Evolutionary conservation across 35 echinoderm and acorn worm species (phyloP).

Genomic region (Lytechinus variegatus): DNA sequence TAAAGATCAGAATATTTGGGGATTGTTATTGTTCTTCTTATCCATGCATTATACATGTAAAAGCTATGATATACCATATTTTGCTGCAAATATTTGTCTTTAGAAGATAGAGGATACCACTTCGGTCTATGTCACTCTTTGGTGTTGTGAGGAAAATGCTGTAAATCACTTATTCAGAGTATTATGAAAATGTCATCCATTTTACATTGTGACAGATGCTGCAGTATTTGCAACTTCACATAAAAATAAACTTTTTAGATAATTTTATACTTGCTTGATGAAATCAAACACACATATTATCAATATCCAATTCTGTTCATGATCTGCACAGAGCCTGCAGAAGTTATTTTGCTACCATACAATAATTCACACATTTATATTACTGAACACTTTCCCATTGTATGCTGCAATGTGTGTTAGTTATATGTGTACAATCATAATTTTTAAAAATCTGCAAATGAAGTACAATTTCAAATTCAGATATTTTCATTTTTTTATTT

Average conservation of each 20-base stretch:
- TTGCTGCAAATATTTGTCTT: background rate
- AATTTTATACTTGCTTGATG: background rate
- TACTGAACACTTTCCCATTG: background rate
- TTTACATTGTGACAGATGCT: background rate
- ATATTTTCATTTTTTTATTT: background rate
- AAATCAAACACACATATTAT: background rate
- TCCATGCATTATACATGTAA: background rate
- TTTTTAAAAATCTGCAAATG: background rate
- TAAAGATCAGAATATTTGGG: background rate
- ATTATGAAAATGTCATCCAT: constrained; percentile 13
- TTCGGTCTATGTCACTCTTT: background rate
- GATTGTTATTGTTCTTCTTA: background rate
- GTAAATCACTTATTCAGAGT: constrained; percentile 13
- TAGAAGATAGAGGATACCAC: background rate
- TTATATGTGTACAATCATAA: background rate
- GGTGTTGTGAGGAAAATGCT: background rate
- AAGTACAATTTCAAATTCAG: background rate
- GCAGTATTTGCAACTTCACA: constrained; percentile 18
- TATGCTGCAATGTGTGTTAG: background rate
- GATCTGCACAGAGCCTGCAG: background rate
- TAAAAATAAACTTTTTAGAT: background rate
- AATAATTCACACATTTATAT: background rate
- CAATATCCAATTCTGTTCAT: background rate
- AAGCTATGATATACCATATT: background rate
- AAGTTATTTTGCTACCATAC: background rate